Conservation (phyloP, 2,113 vertebrate genomes). For the Ceyx melanurus region DNA sequence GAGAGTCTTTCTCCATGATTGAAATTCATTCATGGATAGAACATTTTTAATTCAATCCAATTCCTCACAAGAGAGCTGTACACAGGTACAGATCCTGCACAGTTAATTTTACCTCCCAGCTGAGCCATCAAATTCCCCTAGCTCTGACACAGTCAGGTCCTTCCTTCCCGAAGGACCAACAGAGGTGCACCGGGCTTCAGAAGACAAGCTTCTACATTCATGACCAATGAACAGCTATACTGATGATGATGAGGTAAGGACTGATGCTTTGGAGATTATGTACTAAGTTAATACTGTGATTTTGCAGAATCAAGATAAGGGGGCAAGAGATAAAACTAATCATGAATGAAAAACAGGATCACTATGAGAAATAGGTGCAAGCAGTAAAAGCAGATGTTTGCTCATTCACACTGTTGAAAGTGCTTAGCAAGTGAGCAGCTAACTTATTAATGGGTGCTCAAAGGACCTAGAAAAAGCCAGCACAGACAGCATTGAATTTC, state of each 20-base stretch:
- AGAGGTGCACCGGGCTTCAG: neutral
- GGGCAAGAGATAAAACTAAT: neutral
- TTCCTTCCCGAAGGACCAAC: neutral
- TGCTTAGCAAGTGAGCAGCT: neutral
- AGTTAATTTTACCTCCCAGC: neutral
- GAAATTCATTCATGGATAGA: neutral
- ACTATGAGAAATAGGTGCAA: neutral
- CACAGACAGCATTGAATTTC: neutral
- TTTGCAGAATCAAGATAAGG: neutral
- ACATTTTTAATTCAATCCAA: neutral
- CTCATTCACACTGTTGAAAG: neutral
- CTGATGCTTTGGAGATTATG: neutral
- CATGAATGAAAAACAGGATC: neutral
- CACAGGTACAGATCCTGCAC: fast-evolving
- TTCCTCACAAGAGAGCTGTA: fast-evolving
- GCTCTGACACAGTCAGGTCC: neutral
- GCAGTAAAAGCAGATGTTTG: neutral
- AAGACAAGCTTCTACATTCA: neutral
- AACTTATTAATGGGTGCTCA: neutral
- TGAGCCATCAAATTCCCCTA: neutral
- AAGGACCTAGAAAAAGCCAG: conserved; percentile 7
- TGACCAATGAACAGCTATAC: too few species aligned
- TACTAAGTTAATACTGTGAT: neutral
- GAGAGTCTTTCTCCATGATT: neutral
- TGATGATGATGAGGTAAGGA: neutral